These are phyloP conservation scores for Silurus asotus DNA, from an alignment of 2,113 vertebrate genomes.

Conservation along the genomic window DNA sequence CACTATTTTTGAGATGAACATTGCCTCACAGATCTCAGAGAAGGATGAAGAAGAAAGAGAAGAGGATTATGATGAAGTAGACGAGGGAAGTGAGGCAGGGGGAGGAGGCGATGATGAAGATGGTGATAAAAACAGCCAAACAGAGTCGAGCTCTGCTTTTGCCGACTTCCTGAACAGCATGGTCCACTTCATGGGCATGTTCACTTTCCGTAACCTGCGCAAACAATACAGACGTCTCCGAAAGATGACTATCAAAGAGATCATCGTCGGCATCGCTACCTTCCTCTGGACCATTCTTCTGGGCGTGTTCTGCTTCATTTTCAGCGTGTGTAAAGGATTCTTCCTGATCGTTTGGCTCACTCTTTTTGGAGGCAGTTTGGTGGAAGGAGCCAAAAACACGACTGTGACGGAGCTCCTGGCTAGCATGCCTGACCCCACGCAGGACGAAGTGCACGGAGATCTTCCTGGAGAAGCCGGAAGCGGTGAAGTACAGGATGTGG, in stretches of 20 bases:
- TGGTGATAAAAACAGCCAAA: slow-evolving; percentile 63
- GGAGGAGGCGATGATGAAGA: slow-evolving; percentile 68
- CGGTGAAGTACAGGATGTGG: slow-evolving; percentile 75
- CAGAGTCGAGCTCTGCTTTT: slow-evolving; percentile 70
- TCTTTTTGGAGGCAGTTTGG: slow-evolving; percentile 86
- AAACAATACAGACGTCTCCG: slow-evolving; percentile 76
- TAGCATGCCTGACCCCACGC: slow-evolving; percentile 91
- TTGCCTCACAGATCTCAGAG: slow-evolving; percentile 92
- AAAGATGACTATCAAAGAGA: slow-evolving; percentile 81
- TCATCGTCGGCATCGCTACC: slow-evolving; percentile 70
- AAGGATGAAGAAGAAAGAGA: slow-evolving; percentile 77
- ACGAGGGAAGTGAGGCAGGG: slow-evolving; percentile 48
- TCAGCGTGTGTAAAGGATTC: slow-evolving; percentile 78
- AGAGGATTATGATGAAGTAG: slow-evolving; percentile 74
- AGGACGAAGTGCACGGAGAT: slow-evolving; percentile 88
- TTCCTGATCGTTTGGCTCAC: slow-evolving; percentile 84
- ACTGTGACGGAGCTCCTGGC: slow-evolving; percentile 87
- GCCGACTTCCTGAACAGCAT: slow-evolving; percentile 72
- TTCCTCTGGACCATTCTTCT: slow-evolving; percentile 79
- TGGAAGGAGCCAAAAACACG: slow-evolving; percentile 88
- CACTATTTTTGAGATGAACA: slow-evolving; percentile 99
- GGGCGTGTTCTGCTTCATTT: slow-evolving; percentile 73
- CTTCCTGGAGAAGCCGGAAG: slow-evolving; percentile 71
- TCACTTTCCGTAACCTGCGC: slow-evolving; percentile 83
- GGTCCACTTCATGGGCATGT: slow-evolving; percentile 73